Evolutionary conservation across 2,113 vertebrate species (phyloP), one percentile per base, ranked within the genome.

Genomic region (Ceyx cyanopectus): DNA sequence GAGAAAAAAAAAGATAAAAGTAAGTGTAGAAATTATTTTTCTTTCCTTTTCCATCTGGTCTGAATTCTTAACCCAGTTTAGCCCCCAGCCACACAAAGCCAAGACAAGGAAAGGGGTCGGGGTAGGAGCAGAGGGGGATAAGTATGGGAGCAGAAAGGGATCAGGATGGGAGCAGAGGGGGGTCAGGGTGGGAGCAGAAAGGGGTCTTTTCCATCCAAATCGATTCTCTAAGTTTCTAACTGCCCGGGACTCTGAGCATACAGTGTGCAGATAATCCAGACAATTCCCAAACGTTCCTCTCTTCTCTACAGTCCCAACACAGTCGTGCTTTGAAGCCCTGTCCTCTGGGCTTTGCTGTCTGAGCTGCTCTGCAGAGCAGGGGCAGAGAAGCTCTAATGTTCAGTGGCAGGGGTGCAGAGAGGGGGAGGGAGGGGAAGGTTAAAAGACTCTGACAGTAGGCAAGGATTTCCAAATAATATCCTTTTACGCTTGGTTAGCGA

Each of bases 391-490:
- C 34, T 56, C 34, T 9, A 3, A 0, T 7, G 5, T 26, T 75
- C n/a, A 37, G 22, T 40, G 23, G 48, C 2, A 1, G 29, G 34
- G 60, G 6, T 19, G 70, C 32, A 6, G 75, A 22, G 27, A 6
- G 4, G 21, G 30, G 20, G 17, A 29, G 32, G 40, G 23, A n/a
- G 45, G 14, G 26, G 34, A 27, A 69, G 27, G 54, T 41, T 70
- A 29, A 56, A 93, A 61, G 70, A 45, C n/a, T 12, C 57, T 76
- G 57, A 66, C 66, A 66, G 45, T 6, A 17, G 74, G 14, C 54
- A 60, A 85, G 50, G 62, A 73, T 89, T 90, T 87, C 85, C 46
- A 65, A 83, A 94, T 86, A 58, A 86, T n/a, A n/a, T 86, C 83
- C 73, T 45, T 81, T 30, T 83, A 53, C 1, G 8, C 67, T 72